Base-by-base conservation (phyloP, 2,888 invertebrate genomes). In the Nemotelus pantherinus region DNA sequence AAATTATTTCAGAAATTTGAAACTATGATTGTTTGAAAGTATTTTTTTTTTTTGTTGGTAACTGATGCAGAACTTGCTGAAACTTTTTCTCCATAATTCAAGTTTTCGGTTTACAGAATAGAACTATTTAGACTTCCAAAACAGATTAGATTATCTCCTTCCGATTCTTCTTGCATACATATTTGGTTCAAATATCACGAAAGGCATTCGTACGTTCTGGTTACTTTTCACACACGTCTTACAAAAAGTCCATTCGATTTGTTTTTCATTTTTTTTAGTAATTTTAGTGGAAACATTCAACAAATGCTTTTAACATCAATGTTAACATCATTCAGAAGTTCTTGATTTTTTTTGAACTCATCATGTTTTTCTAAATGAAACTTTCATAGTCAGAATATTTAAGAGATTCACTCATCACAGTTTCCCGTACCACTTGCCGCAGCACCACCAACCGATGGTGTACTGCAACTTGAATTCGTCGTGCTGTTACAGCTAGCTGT, bases 401-500 rank as follows among this genome's bases (percentile, higher is more conserved):
- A 25, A 45, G 47, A 47, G 9, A 48, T 70, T 77, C 71, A 77
- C 43, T 81, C 82, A 79, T 82, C 82, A 53, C 82, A 80, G 77
- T 82, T 82, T 43, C 83, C 85, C 41, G 70, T n/a, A 55, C 53
- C 53, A 43, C 70, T 43, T 41, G 60, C 41, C 7, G 53, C 50
- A 6, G n/a, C 53, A 6, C 57, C 71, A 58, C 58, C 57, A 6
- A 25, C 25, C 6, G 84, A 83, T 9, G 86, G 84, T 47, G 84
- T 83, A 65, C 85, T 83, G 79, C 86, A 86, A 78, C 85, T 81
- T n/a, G 86, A 86, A 81, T 84, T 86, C 65, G 83, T 83, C 9
- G 85, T 84, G 53, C 86, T 86, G 79, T 82, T 76, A 47, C 75
- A 65, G 47, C 3, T 58, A 48, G 58, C 50, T 55, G 93, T 92